A percentile compares a stretch with the other conserved stretches of the same genome.
Evolutionary conservation across 2,888 invertebrate species (phyloP).

Genomic region (Dryomyza anilis): DNA sequence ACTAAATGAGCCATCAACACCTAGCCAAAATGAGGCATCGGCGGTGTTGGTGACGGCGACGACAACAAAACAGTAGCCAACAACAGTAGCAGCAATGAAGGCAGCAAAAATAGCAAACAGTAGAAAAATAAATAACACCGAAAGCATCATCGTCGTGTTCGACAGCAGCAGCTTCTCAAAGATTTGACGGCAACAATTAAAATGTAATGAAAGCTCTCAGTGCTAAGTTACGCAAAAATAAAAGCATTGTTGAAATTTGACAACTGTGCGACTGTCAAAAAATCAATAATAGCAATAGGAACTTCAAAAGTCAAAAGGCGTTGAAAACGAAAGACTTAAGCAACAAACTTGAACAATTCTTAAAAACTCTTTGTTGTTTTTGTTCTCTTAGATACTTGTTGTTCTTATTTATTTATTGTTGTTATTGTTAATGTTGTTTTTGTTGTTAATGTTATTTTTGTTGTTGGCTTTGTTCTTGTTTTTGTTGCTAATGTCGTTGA

Average conservation of each 20-base stretch:
- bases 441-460: constrained; percentile 27
- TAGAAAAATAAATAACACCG: not conserved
- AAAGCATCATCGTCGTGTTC: not conserved
- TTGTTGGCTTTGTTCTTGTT: constrained; percentile 27
- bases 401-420: not conserved
- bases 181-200: not conserved
- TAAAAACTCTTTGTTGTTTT: not conserved
- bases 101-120: constrained; percentile 2
- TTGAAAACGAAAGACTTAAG: constrained; percentile 17
- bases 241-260: not conserved
- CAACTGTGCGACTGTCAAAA: not conserved
- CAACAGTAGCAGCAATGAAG: not conserved
- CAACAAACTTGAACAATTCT: constrained; percentile 13
- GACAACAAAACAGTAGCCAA: not conserved
- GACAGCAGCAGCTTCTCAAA: not conserved
- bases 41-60: not conserved
- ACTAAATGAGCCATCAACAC: not conserved
- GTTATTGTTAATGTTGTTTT: not conserved
- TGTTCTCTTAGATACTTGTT: not conserved
- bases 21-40: not conserved
- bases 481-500: constrained; percentile 12
- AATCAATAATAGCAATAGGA: no score
- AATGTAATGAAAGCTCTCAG: not conserved
- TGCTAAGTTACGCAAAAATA: not conserved
- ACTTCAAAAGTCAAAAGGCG: not conserved